These are phyloP conservation scores for Dryoscopus gambensis DNA, from an alignment of 2,113 vertebrate species.

Conservation along the genomic window DNA sequence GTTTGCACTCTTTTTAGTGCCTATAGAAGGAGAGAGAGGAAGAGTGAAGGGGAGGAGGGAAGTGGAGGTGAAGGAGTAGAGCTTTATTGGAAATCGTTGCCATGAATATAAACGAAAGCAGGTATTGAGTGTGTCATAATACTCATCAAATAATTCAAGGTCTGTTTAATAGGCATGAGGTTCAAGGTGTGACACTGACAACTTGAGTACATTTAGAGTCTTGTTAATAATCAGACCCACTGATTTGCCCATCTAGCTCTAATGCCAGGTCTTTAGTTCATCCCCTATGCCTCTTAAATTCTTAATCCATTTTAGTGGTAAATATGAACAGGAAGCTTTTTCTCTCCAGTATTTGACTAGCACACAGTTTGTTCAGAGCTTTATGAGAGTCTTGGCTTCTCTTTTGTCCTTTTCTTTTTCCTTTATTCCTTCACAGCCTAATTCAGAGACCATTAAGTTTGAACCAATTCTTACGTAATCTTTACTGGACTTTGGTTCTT, in stretches of 20 bases:
- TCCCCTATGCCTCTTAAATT: not conserved
- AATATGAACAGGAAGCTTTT: not conserved
- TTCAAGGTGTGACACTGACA: conserved; percentile 40
- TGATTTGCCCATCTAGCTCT: conserved; percentile 7
- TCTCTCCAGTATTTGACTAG: not conserved
- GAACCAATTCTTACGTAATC: not conserved
- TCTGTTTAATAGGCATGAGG: conserved; percentile 48
- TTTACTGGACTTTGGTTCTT: not conserved
- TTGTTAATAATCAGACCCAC: conserved; percentile 38
- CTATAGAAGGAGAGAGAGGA: not conserved
- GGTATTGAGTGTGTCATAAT: conserved; percentile 47
- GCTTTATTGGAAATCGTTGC: conserved; percentile 59
- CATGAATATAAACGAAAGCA: conserved; percentile 43
- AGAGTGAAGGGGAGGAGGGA: not conserved
- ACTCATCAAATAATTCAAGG: conserved; percentile 38
- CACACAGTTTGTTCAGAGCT: not conserved
- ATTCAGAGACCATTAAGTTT: not conserved
- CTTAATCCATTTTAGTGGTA: not conserved
- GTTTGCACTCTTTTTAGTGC: conserved; percentile 9
- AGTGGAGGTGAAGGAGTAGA: not conserved
- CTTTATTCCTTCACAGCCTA: not conserved
- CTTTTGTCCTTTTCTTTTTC: not conserved
- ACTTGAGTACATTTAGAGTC: conserved; percentile 20
- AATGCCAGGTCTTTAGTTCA: not conserved
- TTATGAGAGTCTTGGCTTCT: not conserved